phyloP scores from a whole-genome alignment of 2,888 invertebrate genomes.

The Ypsolopha scabrella region DNA sequence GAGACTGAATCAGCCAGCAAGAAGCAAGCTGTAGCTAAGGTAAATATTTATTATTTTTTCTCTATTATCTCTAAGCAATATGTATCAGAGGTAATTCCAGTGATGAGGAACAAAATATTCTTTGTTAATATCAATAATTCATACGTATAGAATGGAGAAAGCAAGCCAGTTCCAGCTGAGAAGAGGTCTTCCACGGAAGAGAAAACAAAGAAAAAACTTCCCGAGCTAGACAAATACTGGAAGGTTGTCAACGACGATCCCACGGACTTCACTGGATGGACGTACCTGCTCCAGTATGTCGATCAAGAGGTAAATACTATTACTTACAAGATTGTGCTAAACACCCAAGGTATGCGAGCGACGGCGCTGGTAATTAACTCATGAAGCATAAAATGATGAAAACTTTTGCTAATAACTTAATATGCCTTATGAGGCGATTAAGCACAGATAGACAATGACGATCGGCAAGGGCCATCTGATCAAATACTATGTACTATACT shows the following conservation, averaged over 20 bases:
- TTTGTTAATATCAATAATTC: no score
- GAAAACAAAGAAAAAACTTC: constrained; percentile 74
- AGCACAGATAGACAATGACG: constrained; percentile 46
- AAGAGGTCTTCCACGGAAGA: constrained; percentile 62
- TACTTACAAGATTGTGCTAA: neutral
- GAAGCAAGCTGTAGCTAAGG: constrained; percentile 65
- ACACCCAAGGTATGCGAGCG: neutral
- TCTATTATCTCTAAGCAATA: no score
- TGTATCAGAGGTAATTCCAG: no score
- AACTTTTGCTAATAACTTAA: constrained; percentile 48
- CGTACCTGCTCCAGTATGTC: constrained; percentile 94
- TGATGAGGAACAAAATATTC: no score
- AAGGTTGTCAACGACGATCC: constrained; percentile 95
- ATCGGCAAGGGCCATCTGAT: constrained; percentile 67
- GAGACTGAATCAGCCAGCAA: constrained; percentile 76
- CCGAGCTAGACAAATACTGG: constrained; percentile 96
- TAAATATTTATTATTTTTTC: no score
- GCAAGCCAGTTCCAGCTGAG: constrained; percentile 61
- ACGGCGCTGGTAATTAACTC: neutral
- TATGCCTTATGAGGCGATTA: constrained; percentile 57
- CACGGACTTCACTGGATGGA: constrained; percentile 98
- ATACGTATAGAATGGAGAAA: constrained; percentile 52
- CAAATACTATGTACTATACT: neutral
- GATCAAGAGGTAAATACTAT: constrained; percentile 85
- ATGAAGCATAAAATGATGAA: constrained; percentile 39